Percentiles rank a stretch among this genome's conserved stretches.
Evolutionary conservation across 2,888 invertebrate species (phyloP).

Genomic region (Platycheirus albimanus): DNA sequence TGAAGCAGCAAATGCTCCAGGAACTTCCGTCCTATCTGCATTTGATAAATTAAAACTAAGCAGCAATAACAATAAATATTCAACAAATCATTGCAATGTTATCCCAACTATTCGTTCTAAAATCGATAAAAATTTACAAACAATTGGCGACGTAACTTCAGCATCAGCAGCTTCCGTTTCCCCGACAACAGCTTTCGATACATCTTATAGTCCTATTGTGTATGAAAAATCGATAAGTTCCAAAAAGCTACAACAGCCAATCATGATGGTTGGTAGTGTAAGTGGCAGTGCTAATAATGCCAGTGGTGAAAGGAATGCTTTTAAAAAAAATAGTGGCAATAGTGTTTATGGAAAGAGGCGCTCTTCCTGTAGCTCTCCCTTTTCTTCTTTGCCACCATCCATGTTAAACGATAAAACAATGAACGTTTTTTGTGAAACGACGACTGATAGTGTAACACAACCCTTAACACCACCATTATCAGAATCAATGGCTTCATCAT

Average conservation of each 20-base stretch:
- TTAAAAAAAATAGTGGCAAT: conserved; percentile 4
- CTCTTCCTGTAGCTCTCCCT: conserved; percentile 46
- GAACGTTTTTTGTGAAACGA: conserved; percentile 16
- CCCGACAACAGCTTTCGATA: conserved; percentile 7
- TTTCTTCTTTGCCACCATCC: conserved; percentile 24
- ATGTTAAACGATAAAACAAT: conserved; percentile 47
- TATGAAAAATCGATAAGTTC: conserved; percentile 64
- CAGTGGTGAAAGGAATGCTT: conserved; percentile 36
- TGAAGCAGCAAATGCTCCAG: conserved; percentile 41
- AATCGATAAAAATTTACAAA: conserved; percentile 49
- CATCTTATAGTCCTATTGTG: conserved; percentile 39
- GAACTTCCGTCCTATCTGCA: conserved; percentile 46
- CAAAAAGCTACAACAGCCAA: too few relatives aligned
- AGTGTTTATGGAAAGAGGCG: too few relatives aligned
- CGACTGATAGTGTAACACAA: conserved; percentile 23
- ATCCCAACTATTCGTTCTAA: conserved; percentile 21
- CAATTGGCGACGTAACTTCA: conserved; percentile 28
- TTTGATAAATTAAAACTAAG: conserved; percentile 65
- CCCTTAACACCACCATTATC: conserved; percentile 24
- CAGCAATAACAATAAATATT: conserved; percentile 51
- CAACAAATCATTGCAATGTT: conserved; percentile 36
- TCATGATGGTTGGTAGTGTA: too few relatives aligned
- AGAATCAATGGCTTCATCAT: conserved; percentile 33
- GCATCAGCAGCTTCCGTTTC: conserved; percentile 49
- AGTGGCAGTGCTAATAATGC: too few relatives aligned